Base-by-base conservation (phyloP, 2,888 invertebrate genomes). In the Oxystoma pomonae region DNA sequence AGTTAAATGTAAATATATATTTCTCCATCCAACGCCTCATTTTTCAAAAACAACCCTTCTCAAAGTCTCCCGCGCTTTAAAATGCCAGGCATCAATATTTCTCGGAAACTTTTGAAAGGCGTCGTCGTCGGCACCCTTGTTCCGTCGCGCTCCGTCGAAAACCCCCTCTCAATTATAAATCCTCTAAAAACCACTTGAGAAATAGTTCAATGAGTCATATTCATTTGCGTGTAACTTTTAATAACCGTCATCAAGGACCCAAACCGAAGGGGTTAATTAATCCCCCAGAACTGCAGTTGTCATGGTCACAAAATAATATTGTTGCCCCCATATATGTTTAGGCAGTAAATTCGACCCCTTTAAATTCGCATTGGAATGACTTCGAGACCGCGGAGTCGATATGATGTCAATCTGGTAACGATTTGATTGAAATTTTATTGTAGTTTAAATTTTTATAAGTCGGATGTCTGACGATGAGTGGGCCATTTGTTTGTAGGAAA, bases 191-290 rank as follows among this genome's bases (percentile, higher is more conserved):
- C 69, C 73, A 72, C 72, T 73, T 70, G 70, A 73, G 71, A 71
- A 72, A 73, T 71, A 72, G 71, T 71, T 73, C 70, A 74, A 75
- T 76, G 76, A 76, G 73, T 76, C 74, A 74, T 72, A 76, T 74
- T 75, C 75, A 74, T 75, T 75, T 75, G 76, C 75, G 76, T 77
- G 75, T 74, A 77, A 75, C 74, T 74, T 75, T 74, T 74, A 75
- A 75, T 75, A 75, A 75, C 73, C 72, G 66, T 71, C 69, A 70
- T 71, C 69, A 67, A 65, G 69, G 70, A 69, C 61, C 60, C 12
- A 35, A 60, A 69, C 70, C 73, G 69, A 75, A 76, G 74, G 78
- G 78, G 78, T 79, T 79, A 80, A 80, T 80, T 78, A 78, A 78
- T 78, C 77, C 76, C 74, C 75, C 73, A 72, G 74, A 72, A 74